A percentile compares a stretch with the other conserved stretches of the same genome.
Conservation (phyloP, 2,797 vertebrate species). For the Premnoplex brunnescens region DNA sequence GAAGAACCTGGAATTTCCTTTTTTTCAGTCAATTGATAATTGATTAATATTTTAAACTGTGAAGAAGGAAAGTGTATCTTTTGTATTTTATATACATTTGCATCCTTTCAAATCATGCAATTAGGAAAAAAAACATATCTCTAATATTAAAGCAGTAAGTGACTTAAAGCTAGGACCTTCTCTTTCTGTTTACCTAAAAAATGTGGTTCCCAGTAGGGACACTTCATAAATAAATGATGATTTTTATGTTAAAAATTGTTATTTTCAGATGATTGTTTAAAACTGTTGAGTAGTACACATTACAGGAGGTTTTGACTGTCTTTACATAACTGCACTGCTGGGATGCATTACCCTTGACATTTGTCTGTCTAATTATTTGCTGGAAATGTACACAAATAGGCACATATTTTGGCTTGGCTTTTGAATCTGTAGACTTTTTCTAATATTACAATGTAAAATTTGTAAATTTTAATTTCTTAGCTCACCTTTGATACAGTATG, state of each 20-base stretch:
- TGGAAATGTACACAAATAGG: background rate
- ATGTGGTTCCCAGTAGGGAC: background rate
- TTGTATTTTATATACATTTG: background rate
- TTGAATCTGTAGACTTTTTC: background rate
- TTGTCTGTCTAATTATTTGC: background rate
- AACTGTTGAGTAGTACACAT: background rate
- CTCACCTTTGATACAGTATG: background rate
- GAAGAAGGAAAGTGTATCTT: background rate
- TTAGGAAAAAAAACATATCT: background rate
- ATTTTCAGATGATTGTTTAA: background rate
- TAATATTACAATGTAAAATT: background rate
- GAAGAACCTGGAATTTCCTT: background rate
- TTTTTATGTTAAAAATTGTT: conserved; percentile 1
- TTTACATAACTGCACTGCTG: background rate
- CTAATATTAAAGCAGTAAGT: background rate
- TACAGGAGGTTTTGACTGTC: background rate
- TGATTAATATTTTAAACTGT: background rate
- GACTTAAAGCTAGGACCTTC: background rate
- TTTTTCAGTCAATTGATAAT: background rate
- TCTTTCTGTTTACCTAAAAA: background rate
- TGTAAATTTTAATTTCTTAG: background rate
- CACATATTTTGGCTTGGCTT: background rate
- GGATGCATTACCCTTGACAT: background rate
- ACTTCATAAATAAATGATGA: background rate
- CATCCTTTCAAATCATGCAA: background rate